A percentile compares a stretch with the other conserved stretches of the same genome.
These are phyloP conservation scores for Spodoptera picta DNA, from an alignment of 2,888 invertebrate genomes.

Conservation along the genomic window DNA sequence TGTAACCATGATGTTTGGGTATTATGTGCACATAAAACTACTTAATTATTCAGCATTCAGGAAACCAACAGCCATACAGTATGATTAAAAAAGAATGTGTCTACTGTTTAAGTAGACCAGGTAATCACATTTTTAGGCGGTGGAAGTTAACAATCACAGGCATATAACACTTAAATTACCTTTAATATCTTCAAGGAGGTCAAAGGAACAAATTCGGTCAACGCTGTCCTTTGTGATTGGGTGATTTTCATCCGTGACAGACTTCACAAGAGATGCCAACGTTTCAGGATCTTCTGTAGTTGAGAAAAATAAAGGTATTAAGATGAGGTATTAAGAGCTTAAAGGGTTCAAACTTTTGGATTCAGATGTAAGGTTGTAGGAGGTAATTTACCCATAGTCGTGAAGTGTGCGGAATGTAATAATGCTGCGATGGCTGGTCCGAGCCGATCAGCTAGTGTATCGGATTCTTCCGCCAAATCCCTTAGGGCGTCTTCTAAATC, in stretches of 20 bases:
- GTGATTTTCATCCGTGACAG: constrained; percentile 70
- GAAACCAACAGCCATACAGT: too few species aligned
- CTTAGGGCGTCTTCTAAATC: constrained; percentile 73
- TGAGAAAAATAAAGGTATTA: neutral
- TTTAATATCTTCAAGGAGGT: constrained; percentile 74
- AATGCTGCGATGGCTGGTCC: constrained; percentile 78
- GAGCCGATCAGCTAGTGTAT: constrained; percentile 67
- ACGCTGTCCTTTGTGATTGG: constrained; percentile 69
- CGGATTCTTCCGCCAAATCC: constrained; percentile 62
- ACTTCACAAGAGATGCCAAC: constrained; percentile 78
- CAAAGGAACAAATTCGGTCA: constrained; percentile 62
- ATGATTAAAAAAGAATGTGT: too few species aligned
- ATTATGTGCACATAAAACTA: too few species aligned
- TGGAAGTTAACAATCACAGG: too few species aligned
- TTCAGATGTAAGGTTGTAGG: neutral
- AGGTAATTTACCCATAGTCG: constrained; percentile 65
- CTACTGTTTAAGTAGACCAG: too few species aligned
- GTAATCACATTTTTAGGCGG: too few species aligned
- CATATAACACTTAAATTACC: constrained; percentile 58
- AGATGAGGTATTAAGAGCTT: too few species aligned
- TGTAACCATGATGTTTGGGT: too few species aligned
- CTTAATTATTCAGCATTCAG: too few species aligned
- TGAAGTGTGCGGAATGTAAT: constrained; percentile 66
- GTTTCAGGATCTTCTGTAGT: constrained; percentile 76
- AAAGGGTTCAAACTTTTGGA: too few species aligned